These are phyloP conservation scores for Actinia equina DNA, from an alignment of 64 coral and sea anemone species.

Conservation along the genomic window DNA sequence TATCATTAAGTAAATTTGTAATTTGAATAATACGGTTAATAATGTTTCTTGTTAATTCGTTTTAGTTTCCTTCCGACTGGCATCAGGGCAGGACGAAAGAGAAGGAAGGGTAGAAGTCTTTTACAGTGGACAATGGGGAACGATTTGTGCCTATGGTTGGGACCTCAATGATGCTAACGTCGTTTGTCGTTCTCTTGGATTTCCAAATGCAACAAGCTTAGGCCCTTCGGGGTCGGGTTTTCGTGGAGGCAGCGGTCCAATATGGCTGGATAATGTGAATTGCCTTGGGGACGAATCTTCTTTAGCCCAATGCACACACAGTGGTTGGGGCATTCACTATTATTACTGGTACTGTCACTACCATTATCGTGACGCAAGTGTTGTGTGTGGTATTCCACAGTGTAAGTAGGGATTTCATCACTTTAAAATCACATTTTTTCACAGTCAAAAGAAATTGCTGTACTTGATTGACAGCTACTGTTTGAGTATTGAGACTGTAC, in stretches of 20 bases:
- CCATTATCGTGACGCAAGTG: constrained; percentile 1
- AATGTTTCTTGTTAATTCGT: not conserved
- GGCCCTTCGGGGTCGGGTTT: not conserved
- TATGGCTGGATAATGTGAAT: not conserved
- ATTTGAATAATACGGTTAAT: too few relatives aligned
- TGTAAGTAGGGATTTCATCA: not conserved
- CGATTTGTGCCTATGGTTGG: not conserved
- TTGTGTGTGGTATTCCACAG: not conserved
- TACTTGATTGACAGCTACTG: too few relatives aligned
- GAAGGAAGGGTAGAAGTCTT: not conserved
- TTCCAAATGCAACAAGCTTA: not conserved
- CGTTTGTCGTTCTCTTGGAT: not conserved
- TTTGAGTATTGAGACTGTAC: too few relatives aligned
- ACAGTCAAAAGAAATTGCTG: too few relatives aligned
- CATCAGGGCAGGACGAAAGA: not conserved
- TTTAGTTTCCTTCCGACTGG: not conserved
- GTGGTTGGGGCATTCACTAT: not conserved
- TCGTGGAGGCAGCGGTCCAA: not conserved
- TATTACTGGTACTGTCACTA: not conserved
- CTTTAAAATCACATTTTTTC: not conserved
- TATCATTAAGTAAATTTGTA: too few relatives aligned
- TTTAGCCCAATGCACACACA: not conserved
- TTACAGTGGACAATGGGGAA: constrained; percentile 9
- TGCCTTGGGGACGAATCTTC: not conserved
- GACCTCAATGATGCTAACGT: not conserved